Evolutionary conservation across 2,797 vertebrate genomes (phyloP).

Genomic region (Lacerta bilineata): DNA sequence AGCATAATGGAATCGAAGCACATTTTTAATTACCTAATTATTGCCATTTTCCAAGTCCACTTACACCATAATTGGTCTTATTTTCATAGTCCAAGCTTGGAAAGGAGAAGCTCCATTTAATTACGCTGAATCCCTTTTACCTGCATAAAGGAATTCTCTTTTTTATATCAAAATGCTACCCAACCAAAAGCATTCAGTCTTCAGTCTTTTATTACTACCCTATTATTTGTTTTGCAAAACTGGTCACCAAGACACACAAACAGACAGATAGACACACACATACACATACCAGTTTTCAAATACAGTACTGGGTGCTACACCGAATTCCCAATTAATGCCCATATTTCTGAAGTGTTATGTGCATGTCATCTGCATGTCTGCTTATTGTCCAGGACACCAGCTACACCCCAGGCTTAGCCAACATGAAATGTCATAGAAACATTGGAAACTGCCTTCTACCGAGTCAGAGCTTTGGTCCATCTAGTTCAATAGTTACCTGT

Average conservation of each 20-base stretch:
- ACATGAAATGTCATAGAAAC: neutral
- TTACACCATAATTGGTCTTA: conserved; percentile 72
- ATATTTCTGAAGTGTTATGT: neutral
- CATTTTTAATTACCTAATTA: conserved; percentile 82
- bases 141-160: conserved; percentile 24
- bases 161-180: conserved; percentile 21
- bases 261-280: neutral
- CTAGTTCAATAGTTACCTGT: no score
- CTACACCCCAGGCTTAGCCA: neutral
- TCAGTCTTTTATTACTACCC: neutral
- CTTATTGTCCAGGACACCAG: neutral
- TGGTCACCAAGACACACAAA: neutral
- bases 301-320: neutral
- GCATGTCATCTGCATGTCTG: neutral
- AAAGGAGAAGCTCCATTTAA: conserved; percentile 53
- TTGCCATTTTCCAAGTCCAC: conserved; percentile 82
- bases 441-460: neutral
- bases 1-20: conserved; percentile 75
- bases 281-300: neutral
- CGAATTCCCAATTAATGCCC: conserved; percentile 1
- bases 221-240: neutral
- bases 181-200: conserved; percentile 13
- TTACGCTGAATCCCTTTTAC: conserved; percentile 23
- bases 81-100: conserved; percentile 70
- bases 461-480: neutral